Evolutionary conservation across 2,113 vertebrate genomes (phyloP).

Genomic region (Castor canadensis): DNA sequence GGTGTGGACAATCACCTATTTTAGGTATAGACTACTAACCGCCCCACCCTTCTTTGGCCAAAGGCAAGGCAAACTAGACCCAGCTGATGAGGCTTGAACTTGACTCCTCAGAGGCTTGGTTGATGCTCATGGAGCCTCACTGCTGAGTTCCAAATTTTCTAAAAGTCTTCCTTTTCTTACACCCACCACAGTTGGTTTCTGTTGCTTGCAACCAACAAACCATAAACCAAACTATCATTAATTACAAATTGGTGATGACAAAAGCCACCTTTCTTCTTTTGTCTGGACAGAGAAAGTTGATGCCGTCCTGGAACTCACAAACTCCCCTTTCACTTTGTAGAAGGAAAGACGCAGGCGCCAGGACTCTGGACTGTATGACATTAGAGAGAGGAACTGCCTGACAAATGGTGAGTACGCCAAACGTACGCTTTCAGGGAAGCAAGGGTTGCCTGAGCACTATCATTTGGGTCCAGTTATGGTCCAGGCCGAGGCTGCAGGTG

Average conservation of each 20-base stretch:
- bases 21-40: not conserved
- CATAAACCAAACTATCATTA: not conserved
- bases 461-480: constrained; percentile 64
- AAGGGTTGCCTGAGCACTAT: constrained; percentile 69
- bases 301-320: not conserved
- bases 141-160: not conserved
- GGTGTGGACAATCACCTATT: not conserved
- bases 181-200: not conserved
- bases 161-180: not conserved
- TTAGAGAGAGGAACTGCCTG: constrained; percentile 62
- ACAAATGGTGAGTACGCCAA: constrained; percentile 49
- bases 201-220: not conserved
- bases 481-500: constrained; percentile 51
- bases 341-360: not conserved
- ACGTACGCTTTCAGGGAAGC: constrained; percentile 49
- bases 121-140: not conserved
- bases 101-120: not conserved
- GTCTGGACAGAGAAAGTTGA: not conserved
- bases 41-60: not conserved
- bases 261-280: not conserved
- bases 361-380: not conserved
- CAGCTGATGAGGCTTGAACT: not conserved
- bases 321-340: not conserved
- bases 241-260: not conserved
- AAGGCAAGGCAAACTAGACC: not conserved